Evolutionary conservation across 2,888 invertebrate species (phyloP).

Genomic region (Lysandra coridon): DNA sequence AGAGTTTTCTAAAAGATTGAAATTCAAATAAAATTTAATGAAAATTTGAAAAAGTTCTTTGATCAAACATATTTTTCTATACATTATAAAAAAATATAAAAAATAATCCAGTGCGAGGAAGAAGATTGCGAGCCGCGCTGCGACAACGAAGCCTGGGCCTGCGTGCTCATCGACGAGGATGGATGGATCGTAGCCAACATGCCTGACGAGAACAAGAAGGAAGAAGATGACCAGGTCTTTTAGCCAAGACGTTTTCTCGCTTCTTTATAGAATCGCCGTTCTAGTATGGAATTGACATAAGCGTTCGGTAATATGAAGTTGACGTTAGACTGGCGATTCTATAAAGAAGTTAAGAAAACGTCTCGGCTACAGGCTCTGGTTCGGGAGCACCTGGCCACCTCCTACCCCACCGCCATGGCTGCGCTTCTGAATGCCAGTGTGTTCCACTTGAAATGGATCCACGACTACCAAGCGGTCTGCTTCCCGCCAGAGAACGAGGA

Average conservation of each 20-base stretch:
- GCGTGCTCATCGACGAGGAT: slow-evolving; percentile 67
- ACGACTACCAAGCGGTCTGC: slow-evolving; percentile 72
- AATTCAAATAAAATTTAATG: too few relatives aligned
- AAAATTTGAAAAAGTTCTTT: too few relatives aligned
- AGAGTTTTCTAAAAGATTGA: too few relatives aligned
- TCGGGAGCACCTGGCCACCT: slow-evolving; percentile 58
- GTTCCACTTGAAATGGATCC: slow-evolving; percentile 65
- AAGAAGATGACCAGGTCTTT: slow-evolving; percentile 48
- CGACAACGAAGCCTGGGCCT: slow-evolving; percentile 63
- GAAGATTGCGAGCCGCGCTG: slow-evolving; percentile 61
- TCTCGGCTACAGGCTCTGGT: too few relatives aligned
- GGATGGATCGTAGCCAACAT: slow-evolving; percentile 68
- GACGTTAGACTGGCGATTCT: too few relatives aligned
- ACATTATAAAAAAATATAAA: not conserved
- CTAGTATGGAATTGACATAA: too few relatives aligned
- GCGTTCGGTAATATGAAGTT: too few relatives aligned
- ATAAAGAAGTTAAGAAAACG: too few relatives aligned
- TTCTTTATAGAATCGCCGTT: too few relatives aligned
- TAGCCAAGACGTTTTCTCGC: too few relatives aligned
- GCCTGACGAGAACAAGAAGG: slow-evolving; percentile 43
- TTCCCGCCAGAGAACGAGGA: slow-evolving; percentile 54
- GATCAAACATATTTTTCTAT: too few relatives aligned
- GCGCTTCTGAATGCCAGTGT: slow-evolving; percentile 59
- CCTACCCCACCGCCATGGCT: slow-evolving; percentile 62
- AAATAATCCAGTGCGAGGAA: slow-evolving; percentile 51